These are phyloP conservation scores for Garrulus glandarius DNA, from an alignment of 2,797 vertebrate genomes.

Conservation along the genomic window DNA sequence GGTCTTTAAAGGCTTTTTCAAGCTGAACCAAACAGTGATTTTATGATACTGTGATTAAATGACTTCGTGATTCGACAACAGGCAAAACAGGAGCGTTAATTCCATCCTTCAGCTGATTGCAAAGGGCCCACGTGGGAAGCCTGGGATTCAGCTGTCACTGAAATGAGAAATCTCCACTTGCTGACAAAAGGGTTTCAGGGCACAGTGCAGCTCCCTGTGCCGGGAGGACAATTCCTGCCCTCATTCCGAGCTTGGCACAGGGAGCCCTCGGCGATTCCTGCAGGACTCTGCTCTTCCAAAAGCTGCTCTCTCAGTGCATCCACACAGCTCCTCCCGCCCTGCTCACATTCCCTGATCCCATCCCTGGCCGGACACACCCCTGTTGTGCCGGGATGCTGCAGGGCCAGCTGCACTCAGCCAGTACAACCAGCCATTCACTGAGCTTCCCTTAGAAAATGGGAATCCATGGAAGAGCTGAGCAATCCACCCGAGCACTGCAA, in stretches of 20 bases:
- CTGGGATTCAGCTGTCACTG: neutral
- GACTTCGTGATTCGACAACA: rapidly evolving
- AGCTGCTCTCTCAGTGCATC: neutral
- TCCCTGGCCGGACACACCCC: neutral
- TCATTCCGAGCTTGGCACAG: neutral
- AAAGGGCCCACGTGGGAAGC: neutral
- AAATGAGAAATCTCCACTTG: neutral
- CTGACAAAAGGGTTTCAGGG: neutral
- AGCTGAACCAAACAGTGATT: neutral
- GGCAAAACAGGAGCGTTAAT: neutral
- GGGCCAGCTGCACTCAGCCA: rapidly evolving
- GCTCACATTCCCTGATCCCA: neutral
- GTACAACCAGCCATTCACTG: rapidly evolving
- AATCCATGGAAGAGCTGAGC: neutral
- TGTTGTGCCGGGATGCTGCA: neutral
- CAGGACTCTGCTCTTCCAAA: neutral
- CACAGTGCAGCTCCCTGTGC: neutral
- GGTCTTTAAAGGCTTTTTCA: neutral
- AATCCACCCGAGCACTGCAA: neutral
- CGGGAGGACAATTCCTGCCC: neutral
- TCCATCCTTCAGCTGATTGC: neutral
- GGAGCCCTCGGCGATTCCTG: neutral
- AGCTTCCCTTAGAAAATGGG: neutral
- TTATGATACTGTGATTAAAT: rapidly evolving
- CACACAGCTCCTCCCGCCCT: neutral